These are phyloP conservation scores for Ichneumon xanthorius DNA, from an alignment of 2,888 invertebrate genomes.

Conservation along the genomic window DNA sequence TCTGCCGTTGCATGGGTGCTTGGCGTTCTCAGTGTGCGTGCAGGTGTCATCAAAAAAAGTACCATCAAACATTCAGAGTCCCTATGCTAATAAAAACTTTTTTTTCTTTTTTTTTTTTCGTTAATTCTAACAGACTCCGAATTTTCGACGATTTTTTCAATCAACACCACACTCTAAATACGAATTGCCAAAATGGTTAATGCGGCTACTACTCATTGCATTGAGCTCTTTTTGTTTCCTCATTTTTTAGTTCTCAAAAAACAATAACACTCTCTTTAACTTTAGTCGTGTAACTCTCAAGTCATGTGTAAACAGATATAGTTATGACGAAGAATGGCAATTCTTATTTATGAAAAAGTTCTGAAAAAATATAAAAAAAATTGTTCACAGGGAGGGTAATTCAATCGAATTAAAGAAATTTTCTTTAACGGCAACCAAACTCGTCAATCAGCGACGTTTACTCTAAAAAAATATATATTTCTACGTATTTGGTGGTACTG, in stretches of 20 bases:
- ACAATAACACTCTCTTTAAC: constrained; percentile 27
- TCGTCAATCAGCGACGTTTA: background rate
- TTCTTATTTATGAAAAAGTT: constrained; percentile 79
- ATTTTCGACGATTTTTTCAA: constrained; percentile 49
- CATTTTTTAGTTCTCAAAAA: constrained; percentile 11
- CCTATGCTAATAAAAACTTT: background rate
- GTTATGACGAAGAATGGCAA: constrained; percentile 73
- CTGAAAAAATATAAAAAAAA: constrained; percentile 72
- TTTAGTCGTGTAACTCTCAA: background rate
- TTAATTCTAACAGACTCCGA: constrained; percentile 25
- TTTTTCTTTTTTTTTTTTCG: background rate
- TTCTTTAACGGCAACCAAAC: background rate
- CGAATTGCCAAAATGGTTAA: constrained; percentile 79
- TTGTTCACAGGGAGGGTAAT: constrained; percentile 39
- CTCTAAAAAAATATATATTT: constrained; percentile 1
- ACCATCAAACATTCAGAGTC: constrained; percentile 72
- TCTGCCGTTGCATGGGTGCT: constrained; percentile 76
- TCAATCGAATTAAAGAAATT: constrained; percentile 8
- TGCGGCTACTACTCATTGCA: constrained; percentile 71
- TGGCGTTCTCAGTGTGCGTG: constrained; percentile 75
- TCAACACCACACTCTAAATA: constrained; percentile 76
- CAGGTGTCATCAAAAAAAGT: constrained; percentile 72
- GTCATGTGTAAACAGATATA: constrained; percentile 20
- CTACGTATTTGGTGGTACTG: constrained; percentile 12
- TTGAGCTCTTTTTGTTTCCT: constrained; percentile 67